These are phyloP conservation scores for Tetranychus urticae DNA, from an alignment of 1,140 invertebrate genomes.

Conservation along the genomic window DNA sequence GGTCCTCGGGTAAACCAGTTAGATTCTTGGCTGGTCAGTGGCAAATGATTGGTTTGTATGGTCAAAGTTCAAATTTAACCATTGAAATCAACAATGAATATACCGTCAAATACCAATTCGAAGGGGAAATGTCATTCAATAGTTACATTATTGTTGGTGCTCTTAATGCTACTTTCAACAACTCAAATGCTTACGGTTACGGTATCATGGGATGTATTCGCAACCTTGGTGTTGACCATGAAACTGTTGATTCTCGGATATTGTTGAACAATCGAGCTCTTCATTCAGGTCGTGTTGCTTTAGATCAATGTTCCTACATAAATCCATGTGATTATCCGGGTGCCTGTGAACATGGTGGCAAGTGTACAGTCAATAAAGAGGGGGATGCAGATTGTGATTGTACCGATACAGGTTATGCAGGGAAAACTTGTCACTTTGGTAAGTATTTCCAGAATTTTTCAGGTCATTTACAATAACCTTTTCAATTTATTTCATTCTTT, in stretches of 20 bases:
- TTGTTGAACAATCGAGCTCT: constrained; percentile 35
- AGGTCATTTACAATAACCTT: not conserved
- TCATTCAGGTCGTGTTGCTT: constrained; percentile 55
- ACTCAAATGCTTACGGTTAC: constrained; percentile 11
- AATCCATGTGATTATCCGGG: constrained; percentile 66
- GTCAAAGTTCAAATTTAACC: not conserved
- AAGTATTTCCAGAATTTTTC: constrained; percentile 13
- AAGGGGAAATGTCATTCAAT: not conserved
- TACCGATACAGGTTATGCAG: constrained; percentile 53
- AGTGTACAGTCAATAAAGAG: constrained; percentile 49
- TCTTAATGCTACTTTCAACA: not conserved
- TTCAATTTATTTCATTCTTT: constrained; percentile 7
- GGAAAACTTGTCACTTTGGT: constrained; percentile 79
- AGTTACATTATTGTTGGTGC: not conserved
- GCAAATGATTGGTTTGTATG: not conserved
- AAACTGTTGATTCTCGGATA: constrained; percentile 41
- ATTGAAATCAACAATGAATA: not conserved
- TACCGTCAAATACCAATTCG: not conserved
- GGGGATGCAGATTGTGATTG: constrained; percentile 63
- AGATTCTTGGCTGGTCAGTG: not conserved
- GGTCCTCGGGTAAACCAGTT: not conserved
- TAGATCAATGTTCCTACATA: constrained; percentile 71
- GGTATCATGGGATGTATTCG: constrained; percentile 73
- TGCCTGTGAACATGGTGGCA: constrained; percentile 69
- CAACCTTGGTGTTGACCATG: constrained; percentile 54